Evolutionary conservation across 1,140 invertebrate species (phyloP).

Genomic region (Coptotermes formosanus): DNA sequence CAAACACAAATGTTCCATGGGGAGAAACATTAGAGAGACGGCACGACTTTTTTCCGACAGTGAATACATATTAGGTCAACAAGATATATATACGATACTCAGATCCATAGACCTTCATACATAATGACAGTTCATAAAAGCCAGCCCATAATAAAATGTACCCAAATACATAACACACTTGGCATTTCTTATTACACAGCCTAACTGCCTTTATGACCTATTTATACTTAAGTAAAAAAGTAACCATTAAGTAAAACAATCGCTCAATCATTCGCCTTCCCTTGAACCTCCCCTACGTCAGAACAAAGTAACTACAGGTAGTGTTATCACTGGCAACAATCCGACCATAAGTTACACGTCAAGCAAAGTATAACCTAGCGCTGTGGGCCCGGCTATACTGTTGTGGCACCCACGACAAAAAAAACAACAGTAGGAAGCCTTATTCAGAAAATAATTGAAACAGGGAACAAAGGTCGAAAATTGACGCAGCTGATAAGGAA

Average conservation of each 20-base stretch:
- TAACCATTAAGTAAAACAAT: constrained; percentile 20
- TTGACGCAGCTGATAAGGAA: not conserved
- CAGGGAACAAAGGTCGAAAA: constrained; percentile 11
- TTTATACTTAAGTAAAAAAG: not conserved
- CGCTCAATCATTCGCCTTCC: not conserved
- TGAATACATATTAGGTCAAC: too few relatives aligned
- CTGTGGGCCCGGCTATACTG: not conserved
- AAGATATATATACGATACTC: too few relatives aligned
- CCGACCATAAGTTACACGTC: constrained; percentile 14
- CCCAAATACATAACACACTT: not conserved
- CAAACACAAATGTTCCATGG: too few relatives aligned
- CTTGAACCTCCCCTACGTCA: constrained; percentile 2
- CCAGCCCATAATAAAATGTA: not conserved
- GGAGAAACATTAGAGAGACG: too few relatives aligned
- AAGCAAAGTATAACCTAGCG: not conserved
- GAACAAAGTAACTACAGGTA: not conserved
- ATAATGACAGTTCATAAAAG: not conserved
- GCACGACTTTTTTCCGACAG: too few relatives aligned
- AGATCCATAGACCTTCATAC: not conserved
- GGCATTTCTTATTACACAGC: not conserved
- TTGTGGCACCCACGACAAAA: not conserved
- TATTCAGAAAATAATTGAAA: not conserved
- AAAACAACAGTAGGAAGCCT: not conserved
- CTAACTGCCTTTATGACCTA: not conserved
- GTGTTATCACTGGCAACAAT: not conserved